These are phyloP conservation scores for Cacatua alba DNA, from an alignment of 2,113 vertebrate genomes.

Conservation along the genomic window DNA sequence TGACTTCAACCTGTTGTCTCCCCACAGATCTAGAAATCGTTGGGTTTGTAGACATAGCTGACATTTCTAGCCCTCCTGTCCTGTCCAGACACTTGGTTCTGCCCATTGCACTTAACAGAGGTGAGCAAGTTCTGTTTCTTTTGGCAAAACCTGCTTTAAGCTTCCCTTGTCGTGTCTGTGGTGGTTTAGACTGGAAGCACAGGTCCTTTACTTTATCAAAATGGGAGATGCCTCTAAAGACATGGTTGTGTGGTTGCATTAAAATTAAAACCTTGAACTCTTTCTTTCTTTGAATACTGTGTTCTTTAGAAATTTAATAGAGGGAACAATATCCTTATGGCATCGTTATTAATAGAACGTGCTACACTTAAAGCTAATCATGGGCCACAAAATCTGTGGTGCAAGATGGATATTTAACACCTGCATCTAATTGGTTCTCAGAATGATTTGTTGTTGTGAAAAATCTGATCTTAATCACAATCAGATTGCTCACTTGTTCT, in stretches of 20 bases:
- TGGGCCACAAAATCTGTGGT: not conserved
- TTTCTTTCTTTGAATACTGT: not conserved
- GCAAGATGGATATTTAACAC: not conserved
- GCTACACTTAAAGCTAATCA: not conserved
- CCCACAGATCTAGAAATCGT: constrained; percentile 92
- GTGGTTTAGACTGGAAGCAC: not conserved
- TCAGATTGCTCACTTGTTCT: not conserved
- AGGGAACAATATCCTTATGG: not conserved
- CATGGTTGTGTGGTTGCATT: not conserved
- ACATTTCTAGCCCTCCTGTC: constrained; percentile 96
- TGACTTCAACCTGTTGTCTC: not conserved
- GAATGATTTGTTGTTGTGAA: not conserved
- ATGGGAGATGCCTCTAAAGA: not conserved
- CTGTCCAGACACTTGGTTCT: constrained; percentile 94
- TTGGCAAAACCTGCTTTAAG: not conserved
- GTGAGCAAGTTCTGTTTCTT: constrained; percentile 72
- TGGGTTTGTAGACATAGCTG: constrained; percentile 96
- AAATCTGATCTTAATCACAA: not conserved
- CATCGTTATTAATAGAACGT: not conserved
- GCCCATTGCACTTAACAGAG: constrained; percentile 96
- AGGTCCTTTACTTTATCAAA: not conserved
- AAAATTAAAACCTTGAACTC: not conserved
- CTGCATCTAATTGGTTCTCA: not conserved
- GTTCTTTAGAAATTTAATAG: not conserved
- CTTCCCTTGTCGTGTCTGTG: not conserved